Base-by-base conservation (phyloP, 2,888 invertebrate species). In the Kuschelorhynchus macadamiae region DNA sequence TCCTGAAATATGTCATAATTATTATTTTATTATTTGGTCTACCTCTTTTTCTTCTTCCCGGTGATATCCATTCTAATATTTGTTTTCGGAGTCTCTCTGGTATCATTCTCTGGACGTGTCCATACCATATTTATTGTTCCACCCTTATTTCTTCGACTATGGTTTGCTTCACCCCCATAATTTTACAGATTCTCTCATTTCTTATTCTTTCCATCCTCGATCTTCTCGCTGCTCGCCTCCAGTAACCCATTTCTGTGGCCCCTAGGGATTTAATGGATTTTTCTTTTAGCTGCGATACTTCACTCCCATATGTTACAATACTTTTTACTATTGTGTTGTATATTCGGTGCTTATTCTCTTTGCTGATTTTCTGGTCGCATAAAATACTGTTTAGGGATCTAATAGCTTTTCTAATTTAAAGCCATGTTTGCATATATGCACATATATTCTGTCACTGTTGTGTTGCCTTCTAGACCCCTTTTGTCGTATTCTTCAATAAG, bases 241-340 rank as follows among this genome's bases (percentile, higher is more conserved):
- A 25, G 7, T 25, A 46, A 8, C 7, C 47, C 14, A 25, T 47
- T 25, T 47, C 25, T 14, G 21, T 47, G 8, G 25, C 25, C 14
- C n/a, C 25, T 11, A 32, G 39, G 7, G 11, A 17, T 20, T 20
- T 55, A 1, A 9, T 20, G 1, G 20, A 12, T 18, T 12, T 32
- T 17, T n/a, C 0, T 32, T 33, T 46, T 4, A 46, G 17, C 18
- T 32, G 17, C 36, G 36, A 36, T 20, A 47, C 14, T 18, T 59
- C 47, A 18, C 47, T 36, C 7, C 59, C 20, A 18, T 59, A 59
- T 5, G 46, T 59, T 8, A 33, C 17, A 2, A 59, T 33, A 12
- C 59, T 47, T 33, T 47, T 47, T 5, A 33, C 17, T n/a, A 59
- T 47, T 4, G 47, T 47, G 47, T 59, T 44, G 12, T 53, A 53